phyloP scores from a whole-genome alignment of 2,113 vertebrate species.

The Patagioenas fasciata region DNA sequence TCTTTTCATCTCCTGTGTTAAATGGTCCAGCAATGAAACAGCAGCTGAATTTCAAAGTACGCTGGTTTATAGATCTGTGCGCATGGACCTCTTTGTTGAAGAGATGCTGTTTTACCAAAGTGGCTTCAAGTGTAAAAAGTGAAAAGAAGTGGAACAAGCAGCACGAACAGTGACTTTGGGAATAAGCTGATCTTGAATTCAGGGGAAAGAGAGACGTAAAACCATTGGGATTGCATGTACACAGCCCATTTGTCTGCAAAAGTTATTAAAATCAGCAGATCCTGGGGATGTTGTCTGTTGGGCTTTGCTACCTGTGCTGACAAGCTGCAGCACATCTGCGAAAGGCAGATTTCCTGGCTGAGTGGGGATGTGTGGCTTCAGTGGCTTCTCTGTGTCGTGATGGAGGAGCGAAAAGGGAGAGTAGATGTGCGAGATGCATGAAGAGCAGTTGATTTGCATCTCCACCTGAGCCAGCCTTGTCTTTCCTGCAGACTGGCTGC shows the following conservation, averaged over 20 bases:
- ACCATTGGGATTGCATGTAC: background rate
- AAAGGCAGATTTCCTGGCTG: background rate
- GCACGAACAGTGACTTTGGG: background rate
- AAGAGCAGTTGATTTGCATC: background rate
- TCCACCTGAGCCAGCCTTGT: background rate
- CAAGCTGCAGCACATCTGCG: background rate
- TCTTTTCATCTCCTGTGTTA: conserved; percentile 36
- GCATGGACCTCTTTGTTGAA: background rate
- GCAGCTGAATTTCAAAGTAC: conserved; percentile 28
- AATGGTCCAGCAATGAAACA: conserved; percentile 11
- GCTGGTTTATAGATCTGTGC: background rate
- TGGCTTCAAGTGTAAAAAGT: background rate
- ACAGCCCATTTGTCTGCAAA: background rate
- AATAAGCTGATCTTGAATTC: conserved; percentile 14
- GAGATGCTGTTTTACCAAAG: background rate
- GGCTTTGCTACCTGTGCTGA: background rate
- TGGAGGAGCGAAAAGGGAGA: background rate
- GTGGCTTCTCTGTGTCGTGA: fast-evolving
- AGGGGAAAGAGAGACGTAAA: background rate
- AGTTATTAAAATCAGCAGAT: background rate
- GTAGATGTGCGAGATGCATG: background rate
- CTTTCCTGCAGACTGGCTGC: background rate
- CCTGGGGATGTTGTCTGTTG: background rate
- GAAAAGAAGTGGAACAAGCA: background rate
- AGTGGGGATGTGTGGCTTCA: background rate